Percentiles rank a stretch among this genome's conserved stretches.
phyloP scores from a whole-genome alignment of 2,797 vertebrate species.

The Bovichtus variegatus region DNA sequence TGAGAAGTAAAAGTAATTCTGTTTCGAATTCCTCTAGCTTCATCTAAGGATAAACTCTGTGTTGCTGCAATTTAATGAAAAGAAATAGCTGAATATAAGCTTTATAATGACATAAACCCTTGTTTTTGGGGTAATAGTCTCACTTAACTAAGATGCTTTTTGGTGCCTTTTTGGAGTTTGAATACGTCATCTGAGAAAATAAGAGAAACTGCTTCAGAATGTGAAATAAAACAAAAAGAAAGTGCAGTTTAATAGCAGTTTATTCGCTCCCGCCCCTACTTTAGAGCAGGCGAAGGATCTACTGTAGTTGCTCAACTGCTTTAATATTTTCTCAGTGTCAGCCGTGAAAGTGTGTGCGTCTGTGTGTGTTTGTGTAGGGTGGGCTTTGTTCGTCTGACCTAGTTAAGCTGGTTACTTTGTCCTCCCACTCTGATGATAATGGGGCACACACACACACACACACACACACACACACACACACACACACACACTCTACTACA shows the following conservation, averaged over 20 bases:
- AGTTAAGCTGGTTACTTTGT: slow-evolving; percentile 76
- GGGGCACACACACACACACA: slow-evolving; percentile 27
- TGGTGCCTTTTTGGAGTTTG: not conserved
- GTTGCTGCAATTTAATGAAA: not conserved
- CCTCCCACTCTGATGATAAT: slow-evolving; percentile 65
- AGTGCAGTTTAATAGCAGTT: not conserved
- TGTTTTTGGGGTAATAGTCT: not conserved
- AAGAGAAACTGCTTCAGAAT: not conserved
- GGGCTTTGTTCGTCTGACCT: slow-evolving; percentile 79
- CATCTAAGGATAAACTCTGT: not conserved
- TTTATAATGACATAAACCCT: accelerated
- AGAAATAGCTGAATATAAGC: not conserved
- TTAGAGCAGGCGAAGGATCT: not conserved
- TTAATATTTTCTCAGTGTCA: slow-evolving; percentile 6
- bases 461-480: slow-evolving; percentile 28
- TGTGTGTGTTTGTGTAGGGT: slow-evolving; percentile 44
- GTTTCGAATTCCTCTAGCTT: not conserved
- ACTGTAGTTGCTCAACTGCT: slow-evolving; percentile 15
- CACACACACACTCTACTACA: not conserved
- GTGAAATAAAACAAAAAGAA: not conserved
- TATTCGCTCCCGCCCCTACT: not conserved
- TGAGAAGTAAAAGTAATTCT: not conserved
- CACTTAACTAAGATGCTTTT: not conserved
- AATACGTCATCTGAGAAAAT: not conserved
- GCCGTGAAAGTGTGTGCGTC: slow-evolving; percentile 19